Base-by-base conservation (phyloP, 1,140 invertebrate species). In the Lamellibrachia luymesi region DNA sequence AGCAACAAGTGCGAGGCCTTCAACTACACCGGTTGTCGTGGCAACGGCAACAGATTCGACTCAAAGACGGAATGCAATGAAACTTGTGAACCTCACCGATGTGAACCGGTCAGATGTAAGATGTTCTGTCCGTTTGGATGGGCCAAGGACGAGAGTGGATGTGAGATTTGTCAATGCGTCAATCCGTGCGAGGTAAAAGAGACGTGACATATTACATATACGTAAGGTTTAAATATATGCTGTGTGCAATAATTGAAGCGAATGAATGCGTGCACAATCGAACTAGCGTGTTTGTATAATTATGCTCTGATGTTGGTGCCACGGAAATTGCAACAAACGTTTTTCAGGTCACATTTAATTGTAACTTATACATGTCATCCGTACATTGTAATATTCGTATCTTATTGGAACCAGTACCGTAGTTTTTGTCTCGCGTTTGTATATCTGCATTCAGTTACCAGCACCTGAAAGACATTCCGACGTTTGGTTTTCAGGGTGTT, bases 11-110 rank as follows among this genome's bases (percentile, higher is more conserved):
- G 96, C 95, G 94, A 95, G n/a, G 90, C 94, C 64, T 96, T 96
- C 94, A 95, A 95, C 94, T 96, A 96, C 93, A 95, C 95, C 90
- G 96, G 96, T 90, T 96, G 96, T 94, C 93, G 94, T n/a, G 95
- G 95, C 56, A 96, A 96, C 93, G 94, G 94, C 5, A 96, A 96
- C 93, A 93, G 95, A 27, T 96, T 96, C 94, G 93, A 95, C 4
- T 94, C 94, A 97, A 93, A 96, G 97, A 1, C 95, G 97, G 92
- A 92, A 56, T 92, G 95, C 52, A 17, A 89, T 50, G 50, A 22
- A 80, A 80, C 64, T 8, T 80, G 64, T 80, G 64, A 80, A 22
- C 64, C 64, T 10, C 64, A 80, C 5, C 64, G 17, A 10, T 91
- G 91, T 91, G 49, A 51, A 50, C 91, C 91, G 49, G 91, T 27